Evolutionary conservation across 2,113 vertebrate genomes (phyloP).

Genomic region (Lepidothrix coronata): DNA sequence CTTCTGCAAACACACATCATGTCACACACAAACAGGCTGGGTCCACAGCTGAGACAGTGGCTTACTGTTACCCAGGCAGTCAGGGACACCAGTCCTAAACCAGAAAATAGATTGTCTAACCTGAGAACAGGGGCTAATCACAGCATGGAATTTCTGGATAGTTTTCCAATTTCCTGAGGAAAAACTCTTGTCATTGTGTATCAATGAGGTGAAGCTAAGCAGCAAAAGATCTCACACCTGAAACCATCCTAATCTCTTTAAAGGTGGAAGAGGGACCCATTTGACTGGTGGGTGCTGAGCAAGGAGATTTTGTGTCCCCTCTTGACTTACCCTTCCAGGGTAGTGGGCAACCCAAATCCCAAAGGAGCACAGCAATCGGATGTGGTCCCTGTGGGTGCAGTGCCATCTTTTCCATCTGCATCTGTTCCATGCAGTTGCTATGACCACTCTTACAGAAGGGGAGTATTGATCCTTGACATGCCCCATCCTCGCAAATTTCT

Average conservation of each 20-base stretch:
- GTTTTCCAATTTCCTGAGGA: not conserved
- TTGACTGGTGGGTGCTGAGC: not conserved
- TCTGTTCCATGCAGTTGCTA: not conserved
- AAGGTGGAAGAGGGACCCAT: not conserved
- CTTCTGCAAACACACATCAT: not conserved
- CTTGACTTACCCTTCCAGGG: not conserved
- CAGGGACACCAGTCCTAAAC: not conserved
- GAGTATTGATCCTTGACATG: not conserved
- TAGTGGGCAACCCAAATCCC: not conserved
- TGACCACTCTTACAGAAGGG: not conserved
- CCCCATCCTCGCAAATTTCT: not conserved
- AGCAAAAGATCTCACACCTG: not conserved
- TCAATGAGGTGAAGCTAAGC: not conserved
- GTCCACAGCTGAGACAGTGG: not conserved
- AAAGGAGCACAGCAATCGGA: not conserved
- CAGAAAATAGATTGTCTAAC: not conserved
- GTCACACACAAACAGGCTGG: not conserved
- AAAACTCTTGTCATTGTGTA: not conserved
- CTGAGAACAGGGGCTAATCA: not conserved
- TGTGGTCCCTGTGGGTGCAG: not conserved
- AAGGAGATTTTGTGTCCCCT: not conserved
- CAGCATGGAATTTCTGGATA: not conserved
- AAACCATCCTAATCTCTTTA: not conserved
- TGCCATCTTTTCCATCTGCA: not conserved
- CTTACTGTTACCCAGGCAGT: accelerated